Percentiles rank a stretch among this genome's conserved stretches.
These are phyloP conservation scores for Aurelia aurita DNA, from an alignment of 30 jellyfish, hydroid and myxozoan species.

Conservation along the genomic window DNA sequence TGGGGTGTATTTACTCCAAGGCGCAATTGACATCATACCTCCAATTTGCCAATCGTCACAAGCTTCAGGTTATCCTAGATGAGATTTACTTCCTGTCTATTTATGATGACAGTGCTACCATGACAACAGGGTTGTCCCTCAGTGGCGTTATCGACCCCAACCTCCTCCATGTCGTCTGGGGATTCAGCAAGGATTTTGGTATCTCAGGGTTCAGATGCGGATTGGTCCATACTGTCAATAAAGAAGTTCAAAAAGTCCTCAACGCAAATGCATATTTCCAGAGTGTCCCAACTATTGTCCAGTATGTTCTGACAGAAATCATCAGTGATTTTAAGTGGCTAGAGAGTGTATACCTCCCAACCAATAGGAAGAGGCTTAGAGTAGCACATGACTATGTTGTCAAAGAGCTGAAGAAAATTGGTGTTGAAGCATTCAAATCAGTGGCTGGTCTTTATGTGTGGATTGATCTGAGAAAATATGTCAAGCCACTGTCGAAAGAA, in stretches of 20 bases:
- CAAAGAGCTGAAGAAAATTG: slow-evolving; percentile 31
- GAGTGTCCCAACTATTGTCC: slow-evolving; percentile 75
- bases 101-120: slow-evolving; percentile 36
- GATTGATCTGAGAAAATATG: slow-evolving; percentile 55
- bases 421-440: slow-evolving; percentile 33
- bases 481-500: slow-evolving; percentile 34
- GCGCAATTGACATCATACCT: slow-evolving; percentile 27
- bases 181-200: slow-evolving; percentile 87
- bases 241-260: slow-evolving; percentile 42
- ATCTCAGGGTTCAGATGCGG: slow-evolving; percentile 90
- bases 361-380: slow-evolving; percentile 48
- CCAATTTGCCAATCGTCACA: slow-evolving; percentile 53
- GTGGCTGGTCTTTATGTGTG: slow-evolving; percentile 77
- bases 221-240: slow-evolving; percentile 70
- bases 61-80: slow-evolving; percentile 72
- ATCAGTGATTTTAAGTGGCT: slow-evolving; percentile 76
- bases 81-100: slow-evolving; percentile 76
- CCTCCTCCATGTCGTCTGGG: slow-evolving; percentile 79
- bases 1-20: slow-evolving; percentile 72
- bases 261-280: slow-evolving; percentile 57
- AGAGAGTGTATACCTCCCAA: slow-evolving; percentile 52
- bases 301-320: slow-evolving; percentile 46
- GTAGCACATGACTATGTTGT: slow-evolving; percentile 29
- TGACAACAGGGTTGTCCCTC: slow-evolving; percentile 44
- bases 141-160: slow-evolving; percentile 35